phyloP scores from a whole-genome alignment of 64 coral and sea anemone genomes.

The Catalaphyllia jardinei region DNA sequence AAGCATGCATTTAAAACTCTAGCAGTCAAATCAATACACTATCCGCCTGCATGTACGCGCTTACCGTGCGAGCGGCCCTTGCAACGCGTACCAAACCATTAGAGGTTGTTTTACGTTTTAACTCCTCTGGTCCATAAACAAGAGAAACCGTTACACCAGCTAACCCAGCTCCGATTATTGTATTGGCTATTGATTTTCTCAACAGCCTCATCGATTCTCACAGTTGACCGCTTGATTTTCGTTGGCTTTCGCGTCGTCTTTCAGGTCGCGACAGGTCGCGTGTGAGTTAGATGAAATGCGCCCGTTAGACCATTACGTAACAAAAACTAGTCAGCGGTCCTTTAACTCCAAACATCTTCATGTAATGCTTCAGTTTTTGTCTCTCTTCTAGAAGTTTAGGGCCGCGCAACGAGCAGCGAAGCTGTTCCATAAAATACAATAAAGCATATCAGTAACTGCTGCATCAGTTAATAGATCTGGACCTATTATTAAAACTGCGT shows the following conservation, averaged over 20 bases:
- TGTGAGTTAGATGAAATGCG: too few relatives aligned
- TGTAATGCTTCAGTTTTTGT: too few relatives aligned
- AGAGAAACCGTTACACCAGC: slow-evolving; percentile 5
- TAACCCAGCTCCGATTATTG: slow-evolving; percentile 3
- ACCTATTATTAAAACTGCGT: too few relatives aligned
- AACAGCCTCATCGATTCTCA: slow-evolving; percentile 22
- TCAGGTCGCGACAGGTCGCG: too few relatives aligned
- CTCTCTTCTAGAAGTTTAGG: too few relatives aligned
- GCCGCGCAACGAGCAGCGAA: too few relatives aligned
- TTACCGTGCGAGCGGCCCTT: slow-evolving; percentile 40
- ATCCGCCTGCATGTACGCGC: not conserved
- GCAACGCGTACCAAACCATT: slow-evolving; percentile 59
- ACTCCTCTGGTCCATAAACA: slow-evolving; percentile 18
- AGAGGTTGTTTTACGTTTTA: slow-evolving; percentile 35
- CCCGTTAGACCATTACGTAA: slow-evolving; percentile 21
- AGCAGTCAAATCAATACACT: too few relatives aligned
- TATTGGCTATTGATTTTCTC: not conserved
- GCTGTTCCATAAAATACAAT: too few relatives aligned
- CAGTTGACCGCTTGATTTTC: not conserved
- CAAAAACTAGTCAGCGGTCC: not conserved
- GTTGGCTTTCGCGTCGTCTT: not conserved
- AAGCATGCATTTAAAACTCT: too few relatives aligned
- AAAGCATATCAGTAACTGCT: too few relatives aligned
- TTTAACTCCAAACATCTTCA: too few relatives aligned
- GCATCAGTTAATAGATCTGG: too few relatives aligned